Percentiles rank a stretch among this genome's conserved stretches.
These are phyloP conservation scores for Alectoris magna DNA, from an alignment of 2,797 vertebrate species.

Conservation along the genomic window DNA sequence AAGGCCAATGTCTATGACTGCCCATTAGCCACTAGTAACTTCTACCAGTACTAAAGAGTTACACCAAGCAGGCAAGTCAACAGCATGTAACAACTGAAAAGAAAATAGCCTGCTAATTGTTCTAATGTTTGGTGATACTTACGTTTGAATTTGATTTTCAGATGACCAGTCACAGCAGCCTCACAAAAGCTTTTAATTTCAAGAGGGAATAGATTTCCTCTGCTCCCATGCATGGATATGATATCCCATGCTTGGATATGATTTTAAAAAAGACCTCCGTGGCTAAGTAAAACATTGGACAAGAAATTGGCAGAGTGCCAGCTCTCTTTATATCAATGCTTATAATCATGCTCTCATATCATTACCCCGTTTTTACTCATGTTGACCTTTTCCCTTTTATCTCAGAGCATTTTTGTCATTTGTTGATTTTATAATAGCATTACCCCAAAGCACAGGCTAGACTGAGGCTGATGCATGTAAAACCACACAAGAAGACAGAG, in stretches of 20 bases:
- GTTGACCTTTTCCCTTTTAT: background rate
- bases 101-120: background rate
- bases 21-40: background rate
- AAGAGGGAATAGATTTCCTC: background rate
- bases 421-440: slow-evolving; percentile 12
- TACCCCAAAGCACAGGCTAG: background rate
- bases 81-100: background rate
- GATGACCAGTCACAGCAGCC: background rate
- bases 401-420: background rate
- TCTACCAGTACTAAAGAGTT: background rate
- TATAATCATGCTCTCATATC: background rate
- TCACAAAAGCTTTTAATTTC: slow-evolving; percentile 1
- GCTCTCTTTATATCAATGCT: background rate
- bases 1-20: background rate
- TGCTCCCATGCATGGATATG: background rate
- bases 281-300: background rate
- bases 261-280: background rate
- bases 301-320: background rate
- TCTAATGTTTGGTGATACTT: background rate
- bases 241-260: background rate
- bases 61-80: background rate
- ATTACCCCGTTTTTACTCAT: background rate
- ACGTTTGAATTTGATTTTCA: background rate
- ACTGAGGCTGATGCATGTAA: background rate
- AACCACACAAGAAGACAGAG: background rate